A percentile compares a stretch with the other conserved stretches of the same genome.
These are phyloP conservation scores for Cygnus atratus DNA, from an alignment of 2,113 vertebrate genomes.

Conservation along the genomic window DNA sequence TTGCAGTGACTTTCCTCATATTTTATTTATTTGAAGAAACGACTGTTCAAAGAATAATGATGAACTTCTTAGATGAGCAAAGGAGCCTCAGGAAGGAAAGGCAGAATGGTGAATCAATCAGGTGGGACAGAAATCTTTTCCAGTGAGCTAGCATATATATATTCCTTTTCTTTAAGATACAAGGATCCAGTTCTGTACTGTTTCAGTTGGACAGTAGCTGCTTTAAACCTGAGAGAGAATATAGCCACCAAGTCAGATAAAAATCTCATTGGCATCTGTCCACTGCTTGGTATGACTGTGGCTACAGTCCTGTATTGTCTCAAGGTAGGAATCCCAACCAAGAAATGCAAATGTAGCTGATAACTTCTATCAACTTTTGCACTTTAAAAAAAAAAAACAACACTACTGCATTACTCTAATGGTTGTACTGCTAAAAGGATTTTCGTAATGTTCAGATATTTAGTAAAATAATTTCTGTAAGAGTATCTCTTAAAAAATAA, in stretches of 20 bases:
- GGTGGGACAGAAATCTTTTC: background rate
- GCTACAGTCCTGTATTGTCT: background rate
- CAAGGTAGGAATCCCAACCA: background rate
- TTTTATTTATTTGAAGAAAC: conserved; percentile 3
- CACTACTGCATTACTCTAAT: background rate
- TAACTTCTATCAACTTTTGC: background rate
- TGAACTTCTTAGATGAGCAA: background rate
- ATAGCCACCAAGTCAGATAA: background rate
- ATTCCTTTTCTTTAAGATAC: background rate
- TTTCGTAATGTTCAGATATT: background rate
- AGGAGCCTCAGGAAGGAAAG: background rate
- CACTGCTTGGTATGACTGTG: fast-evolving
- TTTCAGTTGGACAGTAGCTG: background rate
- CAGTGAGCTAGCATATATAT: background rate
- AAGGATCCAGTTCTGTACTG: background rate
- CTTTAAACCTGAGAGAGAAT: background rate
- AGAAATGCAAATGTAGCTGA: background rate
- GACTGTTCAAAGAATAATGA: background rate
- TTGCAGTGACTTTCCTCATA: background rate
- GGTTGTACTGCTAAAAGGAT: background rate
- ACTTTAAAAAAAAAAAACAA: background rate
- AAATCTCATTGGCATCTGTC: background rate
- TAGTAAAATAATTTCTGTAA: background rate
- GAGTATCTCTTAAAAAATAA: background rate
- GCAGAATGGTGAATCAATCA: background rate